Percentiles rank a stretch among this genome's conserved stretches.
Evolutionary conservation across 2,113 vertebrate species (phyloP).

Genomic region (Sarotherodon lohbergeri): DNA sequence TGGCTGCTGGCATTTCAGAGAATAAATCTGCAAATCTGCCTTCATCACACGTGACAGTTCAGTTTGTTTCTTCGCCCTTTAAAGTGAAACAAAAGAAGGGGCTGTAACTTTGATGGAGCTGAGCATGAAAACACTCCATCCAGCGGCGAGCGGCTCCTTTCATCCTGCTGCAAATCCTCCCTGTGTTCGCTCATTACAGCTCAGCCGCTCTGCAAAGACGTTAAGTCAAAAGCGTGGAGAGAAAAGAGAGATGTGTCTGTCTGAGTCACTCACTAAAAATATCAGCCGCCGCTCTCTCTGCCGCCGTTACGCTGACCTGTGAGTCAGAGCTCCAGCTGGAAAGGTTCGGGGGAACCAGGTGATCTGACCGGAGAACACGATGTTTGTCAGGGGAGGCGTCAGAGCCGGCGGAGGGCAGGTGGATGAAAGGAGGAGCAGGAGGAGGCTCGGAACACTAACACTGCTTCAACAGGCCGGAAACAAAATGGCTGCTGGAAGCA

Average conservation of each 20-base stretch:
- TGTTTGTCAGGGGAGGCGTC: neutral
- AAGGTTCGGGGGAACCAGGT: neutral
- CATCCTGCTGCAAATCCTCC: neutral
- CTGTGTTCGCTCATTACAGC: constrained; percentile 17
- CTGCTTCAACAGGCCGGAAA: neutral
- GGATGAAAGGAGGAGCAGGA: neutral
- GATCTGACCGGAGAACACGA: neutral
- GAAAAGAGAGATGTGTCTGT: neutral
- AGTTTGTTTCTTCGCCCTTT: neutral
- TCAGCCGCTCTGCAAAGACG: neutral
- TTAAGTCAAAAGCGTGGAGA: neutral
- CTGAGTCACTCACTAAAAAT: constrained; percentile 59
- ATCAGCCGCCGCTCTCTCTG: constrained; percentile 12
- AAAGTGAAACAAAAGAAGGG: neutral
- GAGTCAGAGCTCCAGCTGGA: constrained; percentile 35
- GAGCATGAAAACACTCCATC: neutral
- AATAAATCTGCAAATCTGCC: neutral
- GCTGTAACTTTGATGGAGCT: neutral
- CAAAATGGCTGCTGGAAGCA: constrained; percentile 2
- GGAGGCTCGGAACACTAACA: neutral
- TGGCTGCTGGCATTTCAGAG: neutral
- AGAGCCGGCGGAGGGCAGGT: neutral
- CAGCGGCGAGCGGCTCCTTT: neutral
- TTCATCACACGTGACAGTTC: neutral
- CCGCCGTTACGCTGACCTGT: constrained; percentile 30